Percentiles rank a stretch among this genome's conserved stretches.
These are phyloP conservation scores for Eurosta solidaginis DNA, from an alignment of 1,140 invertebrate species.

Conservation along the genomic window DNA sequence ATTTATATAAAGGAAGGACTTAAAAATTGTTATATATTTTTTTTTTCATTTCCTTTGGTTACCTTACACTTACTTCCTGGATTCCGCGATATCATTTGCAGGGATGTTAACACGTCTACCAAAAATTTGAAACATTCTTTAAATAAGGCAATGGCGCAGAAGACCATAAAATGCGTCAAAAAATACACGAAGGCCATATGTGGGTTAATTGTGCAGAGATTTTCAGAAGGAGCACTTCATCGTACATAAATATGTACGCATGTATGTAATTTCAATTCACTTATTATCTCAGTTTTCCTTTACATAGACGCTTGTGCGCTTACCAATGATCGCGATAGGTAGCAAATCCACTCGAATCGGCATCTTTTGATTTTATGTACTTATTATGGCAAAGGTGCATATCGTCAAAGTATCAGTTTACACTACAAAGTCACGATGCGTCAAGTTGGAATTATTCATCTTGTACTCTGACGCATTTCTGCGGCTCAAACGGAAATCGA, in stretches of 20 bases:
- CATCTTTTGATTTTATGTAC: not conserved
- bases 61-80: too few species aligned
- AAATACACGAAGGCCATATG: too few species aligned
- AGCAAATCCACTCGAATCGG: not conserved
- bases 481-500: conserved; percentile 1
- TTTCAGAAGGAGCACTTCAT: not conserved
- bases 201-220: not conserved
- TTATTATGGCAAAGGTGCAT: not conserved
- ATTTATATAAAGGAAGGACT: too few species aligned
- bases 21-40: too few species aligned
- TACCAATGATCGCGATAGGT: not conserved
- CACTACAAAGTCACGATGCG: not conserved
- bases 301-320: not conserved
- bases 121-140: too few species aligned
- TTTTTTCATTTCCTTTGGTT: too few species aligned
- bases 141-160: too few species aligned
- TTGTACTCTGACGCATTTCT: not conserved
- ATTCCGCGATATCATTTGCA: too few species aligned
- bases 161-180: too few species aligned
- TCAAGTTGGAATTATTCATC: not conserved
- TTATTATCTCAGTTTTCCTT: not conserved
- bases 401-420: conserved; percentile 18
- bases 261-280: not conserved
- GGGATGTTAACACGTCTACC: too few species aligned
- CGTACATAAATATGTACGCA: not conserved